Percentiles rank a stretch among this genome's conserved stretches.
Conservation (phyloP, 1,140 invertebrate species). For the Orchestia grillus region DNA sequence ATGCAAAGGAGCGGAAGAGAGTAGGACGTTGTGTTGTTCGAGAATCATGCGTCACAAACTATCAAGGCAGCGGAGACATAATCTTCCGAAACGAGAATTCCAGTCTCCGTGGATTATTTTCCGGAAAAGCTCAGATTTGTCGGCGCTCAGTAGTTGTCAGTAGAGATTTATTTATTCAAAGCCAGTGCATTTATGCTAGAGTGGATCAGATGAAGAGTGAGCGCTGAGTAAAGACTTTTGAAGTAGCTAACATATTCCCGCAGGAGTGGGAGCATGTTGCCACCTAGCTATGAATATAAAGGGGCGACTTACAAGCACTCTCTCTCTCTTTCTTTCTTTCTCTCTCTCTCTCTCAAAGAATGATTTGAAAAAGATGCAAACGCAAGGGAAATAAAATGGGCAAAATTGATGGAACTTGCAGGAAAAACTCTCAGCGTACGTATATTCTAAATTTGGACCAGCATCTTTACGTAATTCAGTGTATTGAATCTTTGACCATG, state of each 20-base stretch:
- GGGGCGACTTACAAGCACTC: neutral
- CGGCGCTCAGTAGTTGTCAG: neutral
- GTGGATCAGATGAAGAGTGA: neutral
- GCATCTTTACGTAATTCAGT: neutral
- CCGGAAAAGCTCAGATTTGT: neutral
- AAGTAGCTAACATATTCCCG: neutral
- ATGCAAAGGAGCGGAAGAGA: conserved; percentile 24
- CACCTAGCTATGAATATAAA: neutral
- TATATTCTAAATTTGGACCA: neutral
- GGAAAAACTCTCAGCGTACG: neutral
- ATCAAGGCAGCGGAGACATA: neutral
- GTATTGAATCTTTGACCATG: neutral
- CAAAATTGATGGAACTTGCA: neutral
- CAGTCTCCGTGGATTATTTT: neutral
- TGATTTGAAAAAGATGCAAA: neutral
- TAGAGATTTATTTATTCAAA: neutral
- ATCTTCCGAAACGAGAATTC: neutral
- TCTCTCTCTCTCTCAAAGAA: too few relatives aligned
- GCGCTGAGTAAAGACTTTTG: neutral
- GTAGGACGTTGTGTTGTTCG: neutral
- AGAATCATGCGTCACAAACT: neutral
- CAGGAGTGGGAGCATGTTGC: neutral
- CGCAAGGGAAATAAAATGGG: neutral
- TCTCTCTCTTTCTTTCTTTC: too few relatives aligned
- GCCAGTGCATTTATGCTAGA: neutral